These are phyloP conservation scores for Beris chalybata DNA, from an alignment of 2,888 invertebrate species.

Conservation along the genomic window DNA sequence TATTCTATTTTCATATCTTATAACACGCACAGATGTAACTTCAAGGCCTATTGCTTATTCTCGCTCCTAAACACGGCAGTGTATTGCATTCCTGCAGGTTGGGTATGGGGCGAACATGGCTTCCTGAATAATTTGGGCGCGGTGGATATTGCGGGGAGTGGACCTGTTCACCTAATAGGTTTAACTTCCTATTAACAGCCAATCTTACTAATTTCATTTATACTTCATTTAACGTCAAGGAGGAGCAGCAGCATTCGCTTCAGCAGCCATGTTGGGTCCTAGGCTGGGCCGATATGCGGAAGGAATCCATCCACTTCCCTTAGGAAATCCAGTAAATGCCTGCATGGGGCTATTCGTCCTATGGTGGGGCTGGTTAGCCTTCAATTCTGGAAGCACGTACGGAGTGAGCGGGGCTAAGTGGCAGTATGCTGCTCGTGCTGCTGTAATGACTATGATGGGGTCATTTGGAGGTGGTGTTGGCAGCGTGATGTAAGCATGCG, in stretches of 20 bases:
- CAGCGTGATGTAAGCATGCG: constrained; percentile 58
- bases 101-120: constrained; percentile 90
- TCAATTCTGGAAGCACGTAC: constrained; percentile 89
- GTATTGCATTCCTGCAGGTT: constrained; percentile 91
- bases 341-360: constrained; percentile 89
- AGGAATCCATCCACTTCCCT: constrained; percentile 72
- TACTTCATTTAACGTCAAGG: constrained; percentile 53
- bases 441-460: constrained; percentile 87
- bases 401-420: constrained; percentile 80
- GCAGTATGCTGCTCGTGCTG: constrained; percentile 88
- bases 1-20: not conserved
- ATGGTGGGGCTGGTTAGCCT: constrained; percentile 98
- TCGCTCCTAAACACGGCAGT: constrained; percentile 86
- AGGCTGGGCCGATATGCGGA: constrained; percentile 81
- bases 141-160: constrained; percentile 91
- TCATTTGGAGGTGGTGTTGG: constrained; percentile 85
- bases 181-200: constrained; percentile 22
- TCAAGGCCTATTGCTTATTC: constrained; percentile 88
- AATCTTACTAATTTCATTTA: not conserved
- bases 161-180: constrained; percentile 88
- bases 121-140: constrained; percentile 81
- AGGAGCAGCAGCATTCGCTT: constrained; percentile 78
- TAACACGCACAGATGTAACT: constrained; percentile 69
- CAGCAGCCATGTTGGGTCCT: constrained; percentile 88
- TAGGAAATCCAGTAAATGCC: constrained; percentile 88